A percentile compares a stretch with the other conserved stretches of the same genome.
phyloP scores from a whole-genome alignment of 2,113 vertebrate genomes.

The Tychaedon coryphoeus region DNA sequence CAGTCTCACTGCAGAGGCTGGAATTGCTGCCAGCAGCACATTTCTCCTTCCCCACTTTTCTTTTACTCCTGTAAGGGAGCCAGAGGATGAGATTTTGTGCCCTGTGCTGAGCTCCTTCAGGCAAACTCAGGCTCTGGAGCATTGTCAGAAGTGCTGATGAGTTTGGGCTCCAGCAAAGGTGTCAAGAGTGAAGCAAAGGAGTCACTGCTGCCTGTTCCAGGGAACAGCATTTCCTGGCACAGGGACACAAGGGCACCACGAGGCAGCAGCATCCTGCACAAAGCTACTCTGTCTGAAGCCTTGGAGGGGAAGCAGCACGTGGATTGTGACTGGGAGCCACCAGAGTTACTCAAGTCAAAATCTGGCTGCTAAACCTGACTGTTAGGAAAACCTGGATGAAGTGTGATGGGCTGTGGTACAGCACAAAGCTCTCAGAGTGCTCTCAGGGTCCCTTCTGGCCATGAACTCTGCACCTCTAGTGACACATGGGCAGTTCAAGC shows the following conservation, averaged over 20 bases:
- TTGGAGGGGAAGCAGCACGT: background rate
- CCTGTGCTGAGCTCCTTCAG: background rate
- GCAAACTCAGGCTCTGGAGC: background rate
- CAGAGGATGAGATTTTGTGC: background rate
- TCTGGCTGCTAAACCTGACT: background rate
- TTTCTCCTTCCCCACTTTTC: background rate
- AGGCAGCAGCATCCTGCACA: background rate
- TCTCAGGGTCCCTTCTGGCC: background rate
- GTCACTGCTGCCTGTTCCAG: background rate
- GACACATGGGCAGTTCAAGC: background rate
- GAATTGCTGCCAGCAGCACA: background rate
- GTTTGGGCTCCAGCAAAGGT: background rate
- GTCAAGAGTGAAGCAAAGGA: background rate
- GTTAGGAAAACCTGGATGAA: background rate
- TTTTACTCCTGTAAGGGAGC: background rate
- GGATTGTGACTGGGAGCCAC: background rate
- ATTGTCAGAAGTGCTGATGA: background rate
- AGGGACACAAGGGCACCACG: background rate
- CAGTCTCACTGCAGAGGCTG: background rate
- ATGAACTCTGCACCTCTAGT: background rate
- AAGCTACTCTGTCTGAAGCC: background rate
- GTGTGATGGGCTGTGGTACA: background rate
- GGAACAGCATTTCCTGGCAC: background rate
- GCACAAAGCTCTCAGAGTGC: background rate
- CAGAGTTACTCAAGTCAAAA: background rate